These are phyloP conservation scores for Diarsia mendica DNA, from an alignment of 2,888 invertebrate species.

Conservation along the genomic window DNA sequence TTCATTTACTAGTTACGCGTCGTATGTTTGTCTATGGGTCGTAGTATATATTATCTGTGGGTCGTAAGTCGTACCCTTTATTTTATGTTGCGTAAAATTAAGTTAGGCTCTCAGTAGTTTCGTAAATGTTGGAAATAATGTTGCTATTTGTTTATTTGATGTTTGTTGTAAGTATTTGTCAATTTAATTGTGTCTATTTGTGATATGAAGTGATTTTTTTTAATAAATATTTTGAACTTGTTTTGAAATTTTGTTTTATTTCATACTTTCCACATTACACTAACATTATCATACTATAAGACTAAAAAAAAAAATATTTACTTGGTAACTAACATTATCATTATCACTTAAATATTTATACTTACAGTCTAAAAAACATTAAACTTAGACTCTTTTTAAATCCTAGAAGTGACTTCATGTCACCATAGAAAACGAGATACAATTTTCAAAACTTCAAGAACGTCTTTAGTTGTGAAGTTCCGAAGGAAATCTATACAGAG, in stretches of 20 bases:
- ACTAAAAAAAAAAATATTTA: too few species aligned
- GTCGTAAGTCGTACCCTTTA: constrained; percentile 57
- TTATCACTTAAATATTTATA: too few species aligned
- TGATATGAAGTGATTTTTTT: not conserved
- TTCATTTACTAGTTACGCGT: constrained; percentile 61
- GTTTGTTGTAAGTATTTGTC: constrained; percentile 3
- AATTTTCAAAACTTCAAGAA: not conserved
- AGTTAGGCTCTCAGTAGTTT: constrained; percentile 55
- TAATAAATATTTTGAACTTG: constrained; percentile 16
- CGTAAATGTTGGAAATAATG: constrained; percentile 41
- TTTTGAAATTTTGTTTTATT: constrained; percentile 30
- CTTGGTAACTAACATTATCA: too few species aligned
- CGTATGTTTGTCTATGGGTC: constrained; percentile 33
- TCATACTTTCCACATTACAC: not conserved
- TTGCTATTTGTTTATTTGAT: constrained; percentile 37
- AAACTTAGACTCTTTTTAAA: not conserved
- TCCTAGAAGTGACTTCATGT: not conserved
- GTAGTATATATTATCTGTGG: constrained; percentile 16
- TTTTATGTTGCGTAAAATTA: constrained; percentile 68
- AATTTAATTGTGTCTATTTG: not conserved
- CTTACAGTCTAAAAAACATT: too few species aligned
- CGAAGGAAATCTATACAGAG: too few species aligned
- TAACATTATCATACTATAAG: too few species aligned
- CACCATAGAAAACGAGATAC: not conserved
- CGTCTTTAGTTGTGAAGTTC: too few species aligned